Conservation (phyloP, 2,888 invertebrate genomes). For the Cataglyphis altisquamis region DNA sequence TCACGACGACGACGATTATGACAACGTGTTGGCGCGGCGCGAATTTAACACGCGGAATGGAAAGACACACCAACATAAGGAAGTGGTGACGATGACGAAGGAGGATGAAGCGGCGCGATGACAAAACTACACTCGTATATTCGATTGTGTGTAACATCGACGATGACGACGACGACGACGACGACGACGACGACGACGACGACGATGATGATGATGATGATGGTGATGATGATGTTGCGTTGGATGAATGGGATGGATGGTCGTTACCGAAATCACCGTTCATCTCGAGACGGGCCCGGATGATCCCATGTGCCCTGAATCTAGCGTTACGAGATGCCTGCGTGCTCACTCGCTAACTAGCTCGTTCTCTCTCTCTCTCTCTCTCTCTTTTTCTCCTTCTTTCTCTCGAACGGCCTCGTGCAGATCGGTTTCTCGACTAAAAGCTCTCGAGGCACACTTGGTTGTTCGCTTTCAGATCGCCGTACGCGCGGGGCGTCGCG, state of each 20-base stretch:
- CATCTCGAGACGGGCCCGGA: constrained; percentile 84
- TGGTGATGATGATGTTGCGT: constrained; percentile 36
- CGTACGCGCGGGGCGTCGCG: constrained; percentile 30
- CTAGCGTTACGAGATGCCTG: constrained; percentile 68
- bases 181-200: constrained; percentile 5
- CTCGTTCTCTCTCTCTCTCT: neutral
- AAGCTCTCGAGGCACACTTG: constrained; percentile 23
- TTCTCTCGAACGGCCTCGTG: constrained; percentile 35
- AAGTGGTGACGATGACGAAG: constrained; percentile 21
- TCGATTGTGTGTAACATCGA: constrained; percentile 25
- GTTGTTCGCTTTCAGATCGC: constrained; percentile 7
- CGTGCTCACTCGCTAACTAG: constrained; percentile 59
- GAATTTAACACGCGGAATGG: constrained; percentile 17
- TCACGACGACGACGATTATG: neutral
- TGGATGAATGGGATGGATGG: constrained; percentile 54
- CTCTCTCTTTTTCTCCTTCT: constrained; percentile 14
- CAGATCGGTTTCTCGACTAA: constrained; percentile 43
- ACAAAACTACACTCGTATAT: constrained; percentile 30
- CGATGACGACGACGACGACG: constrained; percentile 6
- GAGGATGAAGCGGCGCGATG: constrained; percentile 28
- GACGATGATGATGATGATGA: neutral
- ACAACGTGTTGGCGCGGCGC: constrained; percentile 32
- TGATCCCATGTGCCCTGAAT: constrained; percentile 87
- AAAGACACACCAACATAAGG: constrained; percentile 36
- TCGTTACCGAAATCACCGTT: constrained; percentile 82